Base-by-base conservation (phyloP, 2,797 vertebrate genomes). In the Hydrocynus forskahlii region DNA sequence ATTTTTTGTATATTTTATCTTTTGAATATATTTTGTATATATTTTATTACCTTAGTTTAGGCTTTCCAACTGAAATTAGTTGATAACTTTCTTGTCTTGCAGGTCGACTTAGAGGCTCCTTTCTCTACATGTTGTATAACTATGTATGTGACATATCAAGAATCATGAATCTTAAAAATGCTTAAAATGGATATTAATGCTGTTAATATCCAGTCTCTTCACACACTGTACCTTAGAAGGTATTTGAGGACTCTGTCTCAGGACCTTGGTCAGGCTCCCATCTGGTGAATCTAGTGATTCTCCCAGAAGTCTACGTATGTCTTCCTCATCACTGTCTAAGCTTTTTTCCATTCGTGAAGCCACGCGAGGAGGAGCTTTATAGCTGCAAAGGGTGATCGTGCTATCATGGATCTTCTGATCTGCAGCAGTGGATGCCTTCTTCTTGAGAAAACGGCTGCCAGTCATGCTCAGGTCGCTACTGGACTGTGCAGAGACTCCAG, bases 281-380 rank as follows among this genome's bases (percentile, higher is more conserved):
- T 90, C 87, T 25, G 87, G 66, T 76, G 92, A 88, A 17, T 91
- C 92, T 40, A 86, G 4, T 0, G 89, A 91, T 55, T 88, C 92
- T 75, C 91, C 92, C 13, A 93, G 81, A 73, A 94, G 19, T 57
- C 79, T 89, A 78, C 64, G 91, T 88, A 93, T 89, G 66, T 95
- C 94, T 68, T 96, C 94, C 80, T 95, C 93, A 55, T 95, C 95
- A 1, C 94, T 95, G 75, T 94, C 94, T 67, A 93, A 75, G 75
- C 57, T 73, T 2, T 69, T 6, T 80, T 82, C 74, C 52, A 62
- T 52, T 23, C 1, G 35, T 62, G 73, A 5, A 71, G 23, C 48
- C 13, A 38, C 45, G 3, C 5, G 14, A 68, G 4, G 25, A 25
- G 35, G 12, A 48, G 6, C 21, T 23, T 55, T 0, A 0, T 0